Evolutionary conservation across 2,113 vertebrate species (phyloP).

Genomic region (Nesoenas mayeri): DNA sequence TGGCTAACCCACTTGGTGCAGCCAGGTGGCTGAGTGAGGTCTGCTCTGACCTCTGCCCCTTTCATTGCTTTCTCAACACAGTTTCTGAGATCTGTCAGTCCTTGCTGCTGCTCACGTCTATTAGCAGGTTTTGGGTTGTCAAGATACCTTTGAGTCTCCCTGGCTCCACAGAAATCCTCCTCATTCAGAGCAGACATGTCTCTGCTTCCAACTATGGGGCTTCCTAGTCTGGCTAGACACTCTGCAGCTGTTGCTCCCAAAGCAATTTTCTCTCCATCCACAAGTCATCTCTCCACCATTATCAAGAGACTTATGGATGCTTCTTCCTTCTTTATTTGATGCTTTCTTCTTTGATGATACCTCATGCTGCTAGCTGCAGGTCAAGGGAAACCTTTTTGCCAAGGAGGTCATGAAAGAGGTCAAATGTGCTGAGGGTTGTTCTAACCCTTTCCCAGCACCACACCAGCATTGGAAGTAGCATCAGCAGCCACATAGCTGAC

Average conservation of each 20-base stretch:
- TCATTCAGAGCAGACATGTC: neutral
- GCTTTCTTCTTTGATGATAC: neutral
- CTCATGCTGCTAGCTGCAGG: neutral
- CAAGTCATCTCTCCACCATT: neutral
- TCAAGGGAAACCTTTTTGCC: neutral
- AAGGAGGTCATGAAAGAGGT: neutral
- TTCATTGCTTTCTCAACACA: conserved; percentile 47
- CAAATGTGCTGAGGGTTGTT: neutral
- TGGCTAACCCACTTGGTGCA: conserved; percentile 43
- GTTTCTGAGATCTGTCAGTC: conserved; percentile 18
- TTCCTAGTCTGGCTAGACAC: neutral
- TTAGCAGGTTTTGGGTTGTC: conserved; percentile 15
- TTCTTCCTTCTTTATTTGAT: neutral
- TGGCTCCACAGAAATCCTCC: neutral
- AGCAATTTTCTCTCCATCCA: neutral
- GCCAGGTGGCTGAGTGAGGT: conserved; percentile 56
- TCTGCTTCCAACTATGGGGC: neutral
- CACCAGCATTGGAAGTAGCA: neutral
- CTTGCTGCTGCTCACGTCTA: neutral
- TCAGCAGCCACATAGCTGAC: neutral
- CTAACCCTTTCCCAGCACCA: neutral
- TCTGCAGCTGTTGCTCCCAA: neutral
- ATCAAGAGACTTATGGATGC: neutral
- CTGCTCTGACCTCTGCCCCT: conserved; percentile 44
- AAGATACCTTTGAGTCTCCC: neutral